Evolutionary conservation across 2,888 invertebrate genomes (phyloP).

Genomic region (Oithona nana): DNA sequence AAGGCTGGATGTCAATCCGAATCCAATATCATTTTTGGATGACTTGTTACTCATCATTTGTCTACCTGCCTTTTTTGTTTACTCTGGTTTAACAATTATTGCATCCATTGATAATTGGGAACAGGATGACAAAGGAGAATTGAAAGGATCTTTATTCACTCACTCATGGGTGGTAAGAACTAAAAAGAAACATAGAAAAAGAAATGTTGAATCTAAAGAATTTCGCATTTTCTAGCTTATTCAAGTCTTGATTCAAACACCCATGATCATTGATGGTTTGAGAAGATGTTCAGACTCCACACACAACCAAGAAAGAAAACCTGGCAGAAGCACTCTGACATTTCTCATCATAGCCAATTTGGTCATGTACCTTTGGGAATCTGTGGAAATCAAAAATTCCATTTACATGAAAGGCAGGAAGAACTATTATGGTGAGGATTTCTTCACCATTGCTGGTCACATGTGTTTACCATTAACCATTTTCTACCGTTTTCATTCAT

Average conservation of each 20-base stretch:
- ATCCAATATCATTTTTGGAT: conserved; percentile 43
- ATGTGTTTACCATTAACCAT: conserved; percentile 64
- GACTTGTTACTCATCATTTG: conserved; percentile 49
- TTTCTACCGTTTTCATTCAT: conserved; percentile 45
- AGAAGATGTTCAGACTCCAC: background rate
- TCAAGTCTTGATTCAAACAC: conserved; percentile 9
- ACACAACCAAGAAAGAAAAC: background rate
- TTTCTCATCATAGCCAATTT: conserved; percentile 55
- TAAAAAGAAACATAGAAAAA: background rate
- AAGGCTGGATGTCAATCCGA: conserved; percentile 43
- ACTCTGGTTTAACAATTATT: conserved; percentile 45
- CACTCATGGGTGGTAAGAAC: background rate
- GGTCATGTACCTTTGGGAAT: conserved; percentile 53
- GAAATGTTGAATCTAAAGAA: no score
- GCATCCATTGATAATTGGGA: conserved; percentile 35
- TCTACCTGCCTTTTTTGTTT: conserved; percentile 49
- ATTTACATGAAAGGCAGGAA: conserved; percentile 38
- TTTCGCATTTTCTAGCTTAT: background rate
- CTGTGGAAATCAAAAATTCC: conserved; percentile 42
- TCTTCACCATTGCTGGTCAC: conserved; percentile 53
- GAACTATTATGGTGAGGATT: conserved; percentile 44
- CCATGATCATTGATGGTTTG: conserved; percentile 10
- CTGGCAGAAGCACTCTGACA: conserved; percentile 49
- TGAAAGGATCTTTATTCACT: background rate
- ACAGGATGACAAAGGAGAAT: no score